phyloP scores from a whole-genome alignment of 2,113 vertebrate genomes.

The Grammomys surdaster region DNA sequence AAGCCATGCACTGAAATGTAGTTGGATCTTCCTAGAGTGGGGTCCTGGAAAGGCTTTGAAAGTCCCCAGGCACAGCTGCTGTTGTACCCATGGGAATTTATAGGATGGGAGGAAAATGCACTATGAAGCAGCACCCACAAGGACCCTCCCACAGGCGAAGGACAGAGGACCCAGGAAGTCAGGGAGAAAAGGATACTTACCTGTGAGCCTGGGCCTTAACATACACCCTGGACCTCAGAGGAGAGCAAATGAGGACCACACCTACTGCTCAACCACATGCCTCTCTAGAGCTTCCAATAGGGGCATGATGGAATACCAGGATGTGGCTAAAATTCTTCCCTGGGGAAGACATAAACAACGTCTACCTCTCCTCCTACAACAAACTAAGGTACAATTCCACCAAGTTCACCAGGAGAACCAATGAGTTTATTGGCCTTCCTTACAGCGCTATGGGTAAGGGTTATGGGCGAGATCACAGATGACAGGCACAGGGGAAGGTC shows the following conservation, averaged over 20 bases:
- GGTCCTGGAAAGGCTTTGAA: constrained; percentile 23
- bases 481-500: background rate
- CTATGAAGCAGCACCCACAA: background rate
- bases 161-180: background rate
- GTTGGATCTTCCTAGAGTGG: background rate
- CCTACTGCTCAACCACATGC: background rate
- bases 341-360: background rate
- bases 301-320: background rate
- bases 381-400: background rate
- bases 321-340: background rate
- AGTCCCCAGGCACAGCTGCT: constrained; percentile 15
- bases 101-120: background rate
- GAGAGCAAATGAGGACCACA: background rate
- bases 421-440: background rate
- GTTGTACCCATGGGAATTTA: constrained; percentile 44
- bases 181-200: background rate
- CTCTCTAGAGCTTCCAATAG: background rate
- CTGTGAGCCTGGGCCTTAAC: background rate
- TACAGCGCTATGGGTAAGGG: background rate
- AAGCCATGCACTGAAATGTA: constrained; percentile 53
- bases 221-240: background rate
- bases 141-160: background rate
- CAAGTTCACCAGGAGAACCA: background rate
- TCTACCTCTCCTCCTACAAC: background rate
- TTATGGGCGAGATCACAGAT: background rate